Evolutionary conservation across 2,113 vertebrate genomes (phyloP).

Genomic region (Misgurnus anguillicaudatus): DNA sequence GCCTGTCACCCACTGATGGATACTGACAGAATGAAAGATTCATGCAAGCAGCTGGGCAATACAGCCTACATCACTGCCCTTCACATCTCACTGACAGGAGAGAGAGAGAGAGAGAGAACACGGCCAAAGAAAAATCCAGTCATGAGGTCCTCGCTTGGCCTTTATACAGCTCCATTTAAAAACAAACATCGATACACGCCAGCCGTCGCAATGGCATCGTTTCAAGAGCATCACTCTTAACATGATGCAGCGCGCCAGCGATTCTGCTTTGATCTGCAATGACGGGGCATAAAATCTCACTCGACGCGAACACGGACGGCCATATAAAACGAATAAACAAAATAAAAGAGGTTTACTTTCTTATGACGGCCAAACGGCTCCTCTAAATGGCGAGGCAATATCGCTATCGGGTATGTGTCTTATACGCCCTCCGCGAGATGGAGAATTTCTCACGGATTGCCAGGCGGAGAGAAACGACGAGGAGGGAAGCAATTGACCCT

Average conservation of each 20-base stretch:
- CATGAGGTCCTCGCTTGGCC: conserved; percentile 3
- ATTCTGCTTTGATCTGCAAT: conserved; percentile 36
- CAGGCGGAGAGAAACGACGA: conserved; percentile 12
- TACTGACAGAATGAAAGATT: conserved; percentile 40
- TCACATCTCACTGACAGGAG: neutral
- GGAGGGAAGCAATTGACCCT: conserved; percentile 50
- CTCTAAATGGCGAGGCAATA: conserved; percentile 11
- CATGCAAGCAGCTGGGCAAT: conserved; percentile 37
- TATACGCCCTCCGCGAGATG: conserved; percentile 25
- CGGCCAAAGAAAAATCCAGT: neutral
- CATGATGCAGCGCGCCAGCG: conserved; percentile 19
- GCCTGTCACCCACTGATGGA: conserved; percentile 25
- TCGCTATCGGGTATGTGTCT: conserved; percentile 15
- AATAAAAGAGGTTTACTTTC: conserved; percentile 30
- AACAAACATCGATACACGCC: conserved; percentile 10
- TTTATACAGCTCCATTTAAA: neutral
- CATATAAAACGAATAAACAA: conserved; percentile 23
- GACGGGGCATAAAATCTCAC: conserved; percentile 29
- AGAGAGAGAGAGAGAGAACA: neutral
- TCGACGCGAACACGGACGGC: conserved; percentile 18
- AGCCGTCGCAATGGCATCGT: neutral
- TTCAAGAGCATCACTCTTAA: conserved; percentile 27
- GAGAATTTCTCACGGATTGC: conserved; percentile 42
- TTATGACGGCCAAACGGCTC: conserved; percentile 25
- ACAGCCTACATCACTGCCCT: conserved; percentile 1